A percentile compares a stretch with the other conserved stretches of the same genome.
phyloP scores from a whole-genome alignment of 2,888 invertebrate genomes.

The Protonemura montana region DNA sequence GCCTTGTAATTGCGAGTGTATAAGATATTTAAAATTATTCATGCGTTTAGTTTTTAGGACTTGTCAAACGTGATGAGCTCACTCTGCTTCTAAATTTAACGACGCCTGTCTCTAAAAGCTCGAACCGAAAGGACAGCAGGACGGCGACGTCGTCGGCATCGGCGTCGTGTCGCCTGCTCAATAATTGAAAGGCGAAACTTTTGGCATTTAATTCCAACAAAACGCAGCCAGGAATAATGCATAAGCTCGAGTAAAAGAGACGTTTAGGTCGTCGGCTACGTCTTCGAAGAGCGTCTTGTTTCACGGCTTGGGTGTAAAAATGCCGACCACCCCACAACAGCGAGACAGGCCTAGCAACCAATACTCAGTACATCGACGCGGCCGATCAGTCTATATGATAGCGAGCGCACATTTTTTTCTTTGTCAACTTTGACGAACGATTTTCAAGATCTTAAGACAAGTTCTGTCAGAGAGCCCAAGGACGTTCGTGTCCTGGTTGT shows the following conservation, averaged over 20 bases:
- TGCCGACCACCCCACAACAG: neutral
- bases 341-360: neutral
- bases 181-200: neutral
- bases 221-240: neutral
- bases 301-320: neutral
- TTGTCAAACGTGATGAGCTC: constrained; percentile 7
- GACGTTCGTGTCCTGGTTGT: neutral
- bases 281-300: neutral
- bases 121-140: neutral
- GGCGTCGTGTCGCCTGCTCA: constrained; percentile 55
- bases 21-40: constrained; percentile 12
- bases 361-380: neutral
- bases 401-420: neutral
- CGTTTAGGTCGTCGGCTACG: constrained; percentile 1
- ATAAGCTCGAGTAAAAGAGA: neutral
- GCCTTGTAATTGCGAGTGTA: neutral
- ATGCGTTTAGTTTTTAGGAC: constrained; percentile 12
- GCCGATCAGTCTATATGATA: neutral
- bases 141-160: constrained; percentile 37
- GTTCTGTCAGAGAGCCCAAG: neutral
- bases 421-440: neutral
- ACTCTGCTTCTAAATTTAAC: constrained; percentile 5
- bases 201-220: constrained; percentile 12
- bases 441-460: neutral
- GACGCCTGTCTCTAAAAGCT: neutral